Percentiles rank a stretch among this genome's conserved stretches.
Evolutionary conservation across 1,140 invertebrate species (phyloP).

Genomic region (Hyles euphorbiae): DNA sequence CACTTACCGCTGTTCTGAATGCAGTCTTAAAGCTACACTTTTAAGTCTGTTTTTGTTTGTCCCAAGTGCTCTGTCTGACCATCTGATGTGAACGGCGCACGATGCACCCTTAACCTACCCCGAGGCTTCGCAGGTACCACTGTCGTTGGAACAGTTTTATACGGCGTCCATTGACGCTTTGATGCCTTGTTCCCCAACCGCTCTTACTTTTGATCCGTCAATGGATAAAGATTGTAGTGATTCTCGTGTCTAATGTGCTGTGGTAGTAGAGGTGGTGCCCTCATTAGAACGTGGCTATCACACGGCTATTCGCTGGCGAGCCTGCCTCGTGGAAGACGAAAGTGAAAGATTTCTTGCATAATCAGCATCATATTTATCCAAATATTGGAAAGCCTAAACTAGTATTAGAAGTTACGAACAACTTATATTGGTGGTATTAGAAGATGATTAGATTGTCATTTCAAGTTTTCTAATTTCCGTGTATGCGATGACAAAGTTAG

Average conservation of each 20-base stretch:
- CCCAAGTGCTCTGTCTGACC: slow-evolving; percentile 27
- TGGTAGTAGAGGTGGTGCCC: slow-evolving; percentile 36
- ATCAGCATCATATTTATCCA: too few species aligned
- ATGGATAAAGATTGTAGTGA: background rate
- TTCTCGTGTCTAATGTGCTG: slow-evolving; percentile 3
- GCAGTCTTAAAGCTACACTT: background rate
- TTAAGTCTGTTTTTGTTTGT: slow-evolving; percentile 16
- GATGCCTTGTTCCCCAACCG: background rate
- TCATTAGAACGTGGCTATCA: slow-evolving; percentile 57
- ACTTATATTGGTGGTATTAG: too few species aligned
- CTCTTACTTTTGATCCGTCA: background rate
- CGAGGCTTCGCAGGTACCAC: slow-evolving; percentile 25
- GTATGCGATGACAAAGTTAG: too few species aligned
- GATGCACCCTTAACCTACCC: slow-evolving; percentile 71
- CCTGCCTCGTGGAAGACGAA: slow-evolving; percentile 28
- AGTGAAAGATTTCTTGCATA: too few species aligned
- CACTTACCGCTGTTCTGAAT: slow-evolving; percentile 15
- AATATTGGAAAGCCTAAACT: too few species aligned
- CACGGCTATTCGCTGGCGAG: slow-evolving; percentile 45
- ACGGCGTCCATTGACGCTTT: background rate
- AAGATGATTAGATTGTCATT: too few species aligned
- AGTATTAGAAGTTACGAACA: too few species aligned
- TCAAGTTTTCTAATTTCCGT: too few species aligned
- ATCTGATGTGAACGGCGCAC: slow-evolving; percentile 51
- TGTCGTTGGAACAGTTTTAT: background rate